Evolutionary conservation across 2,113 vertebrate genomes (phyloP), one percentile per base, ranked within the genome.

Genomic region (Sturnira hondurensis): DNA sequence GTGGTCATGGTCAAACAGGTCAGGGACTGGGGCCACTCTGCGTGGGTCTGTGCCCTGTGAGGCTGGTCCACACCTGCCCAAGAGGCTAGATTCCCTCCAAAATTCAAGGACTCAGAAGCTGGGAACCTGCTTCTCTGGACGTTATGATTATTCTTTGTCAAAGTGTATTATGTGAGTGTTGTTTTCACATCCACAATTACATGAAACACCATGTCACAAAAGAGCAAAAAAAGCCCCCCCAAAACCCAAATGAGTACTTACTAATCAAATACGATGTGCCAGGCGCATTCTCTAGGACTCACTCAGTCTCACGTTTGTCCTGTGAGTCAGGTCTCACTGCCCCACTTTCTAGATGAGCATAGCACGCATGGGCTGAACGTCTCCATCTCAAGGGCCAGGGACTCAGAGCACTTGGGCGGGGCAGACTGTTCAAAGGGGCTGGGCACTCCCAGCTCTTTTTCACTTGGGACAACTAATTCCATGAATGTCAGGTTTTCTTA

Each of bases 61-160:
- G 33, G 3, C 38, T n/a, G 20, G 26, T 41, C 28, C 26, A 0
- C 0, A 0, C 19, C 13, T 47, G 8, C 9, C 17, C 1, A 14
- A 22, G 19, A 14, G 31, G 54, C 31, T 15, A 13, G 16, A 16
- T 14, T 68, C 33, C 16, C 36, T 78, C 36, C 24, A 24, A 28
- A 87, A 65, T 82, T 87, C 3, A 36, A 74, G 47, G 33, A 11
- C 16, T 9, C 20, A 0, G 38, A 15, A 14, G 20, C 19, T n/a
- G 22, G 50, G 6, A 43, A 7, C 6, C 4, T 45, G 3, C 3
- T 70, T 45, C n/a, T 26, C 58, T 61, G 17, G 17, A 24, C 52
- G 6, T 3, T 15, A n/a, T 20, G 26, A 19, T 5, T 38, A 20
- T 3, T 71, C 15, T 73, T 65, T 52, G 56, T 74, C 50, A 84